phyloP scores from a whole-genome alignment of 2,797 vertebrate species.

The Danio aesculapii region DNA sequence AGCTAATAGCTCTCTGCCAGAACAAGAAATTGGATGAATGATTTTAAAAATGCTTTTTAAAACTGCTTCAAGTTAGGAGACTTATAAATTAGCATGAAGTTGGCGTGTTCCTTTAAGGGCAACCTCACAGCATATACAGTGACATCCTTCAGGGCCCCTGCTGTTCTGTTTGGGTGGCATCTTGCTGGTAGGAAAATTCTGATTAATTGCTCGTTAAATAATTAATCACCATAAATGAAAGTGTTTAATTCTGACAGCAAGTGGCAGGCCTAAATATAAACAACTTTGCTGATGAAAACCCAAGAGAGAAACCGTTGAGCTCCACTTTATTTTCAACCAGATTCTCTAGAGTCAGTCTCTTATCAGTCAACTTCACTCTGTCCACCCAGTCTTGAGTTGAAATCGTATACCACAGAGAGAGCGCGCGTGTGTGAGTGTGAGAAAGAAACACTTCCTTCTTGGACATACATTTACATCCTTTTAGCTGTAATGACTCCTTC shows the following conservation, averaged over 20 bases:
- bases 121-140: background rate
- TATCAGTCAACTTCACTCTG: background rate
- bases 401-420: too few species aligned
- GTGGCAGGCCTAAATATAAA: slow-evolving; percentile 1
- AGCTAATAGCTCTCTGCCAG: too few species aligned
- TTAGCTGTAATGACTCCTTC: background rate
- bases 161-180: background rate
- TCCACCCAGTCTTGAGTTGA: background rate
- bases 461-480: slow-evolving; percentile 6
- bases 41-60: too few species aligned
- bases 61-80: too few species aligned
- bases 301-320: background rate
- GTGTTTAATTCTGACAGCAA: background rate
- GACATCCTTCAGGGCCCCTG: background rate
- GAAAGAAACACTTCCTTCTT: background rate
- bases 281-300: background rate
- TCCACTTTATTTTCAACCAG: background rate
- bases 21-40: too few species aligned
- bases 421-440: background rate
- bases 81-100: too few species aligned
- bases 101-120: too few species aligned
- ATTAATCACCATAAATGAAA: slow-evolving; percentile 1
- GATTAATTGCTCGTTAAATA: slow-evolving; percentile 4
- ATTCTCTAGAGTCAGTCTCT: background rate
- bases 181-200: background rate